phyloP scores from a whole-genome alignment of 1,140 invertebrate species.

The Bombus pascuorum region DNA sequence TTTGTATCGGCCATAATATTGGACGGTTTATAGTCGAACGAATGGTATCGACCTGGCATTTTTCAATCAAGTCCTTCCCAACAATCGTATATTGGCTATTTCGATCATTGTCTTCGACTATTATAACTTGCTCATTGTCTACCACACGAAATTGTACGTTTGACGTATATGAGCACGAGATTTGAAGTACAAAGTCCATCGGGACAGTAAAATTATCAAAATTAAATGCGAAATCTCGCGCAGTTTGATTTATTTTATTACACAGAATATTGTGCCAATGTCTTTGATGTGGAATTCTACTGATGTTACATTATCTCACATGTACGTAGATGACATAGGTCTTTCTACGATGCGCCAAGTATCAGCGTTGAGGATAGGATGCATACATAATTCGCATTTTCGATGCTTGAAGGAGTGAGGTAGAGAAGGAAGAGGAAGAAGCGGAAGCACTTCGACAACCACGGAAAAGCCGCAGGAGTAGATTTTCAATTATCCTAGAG shows the following conservation, averaged over 20 bases:
- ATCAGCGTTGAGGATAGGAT: neutral
- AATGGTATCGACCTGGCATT: slow-evolving; percentile 26
- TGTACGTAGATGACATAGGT: neutral
- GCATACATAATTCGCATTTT: slow-evolving; percentile 51
- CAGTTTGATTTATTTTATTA: neutral
- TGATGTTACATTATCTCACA: neutral
- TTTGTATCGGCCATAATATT: slow-evolving; percentile 49
- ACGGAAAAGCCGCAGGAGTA: slow-evolving; percentile 41
- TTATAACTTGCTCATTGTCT: neutral
- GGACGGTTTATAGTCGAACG: neutral
- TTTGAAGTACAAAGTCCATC: neutral
- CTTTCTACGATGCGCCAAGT: neutral
- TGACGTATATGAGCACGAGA: neutral
- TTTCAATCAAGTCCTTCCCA: slow-evolving; percentile 32
- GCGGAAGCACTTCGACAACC: slow-evolving; percentile 34
- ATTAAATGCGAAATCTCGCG: neutral
- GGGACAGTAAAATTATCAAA: neutral
- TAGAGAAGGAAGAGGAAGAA: neutral
- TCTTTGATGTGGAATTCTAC: neutral
- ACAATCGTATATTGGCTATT: slow-evolving; percentile 19
- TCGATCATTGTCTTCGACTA: slow-evolving; percentile 5
- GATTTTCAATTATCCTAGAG: slow-evolving; percentile 59
- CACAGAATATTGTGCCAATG: neutral
- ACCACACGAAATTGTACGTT: neutral
- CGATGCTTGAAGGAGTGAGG: neutral